These are phyloP conservation scores for Psix sp. DNA, from an alignment of 1,140 invertebrate genomes.

Conservation along the genomic window DNA sequence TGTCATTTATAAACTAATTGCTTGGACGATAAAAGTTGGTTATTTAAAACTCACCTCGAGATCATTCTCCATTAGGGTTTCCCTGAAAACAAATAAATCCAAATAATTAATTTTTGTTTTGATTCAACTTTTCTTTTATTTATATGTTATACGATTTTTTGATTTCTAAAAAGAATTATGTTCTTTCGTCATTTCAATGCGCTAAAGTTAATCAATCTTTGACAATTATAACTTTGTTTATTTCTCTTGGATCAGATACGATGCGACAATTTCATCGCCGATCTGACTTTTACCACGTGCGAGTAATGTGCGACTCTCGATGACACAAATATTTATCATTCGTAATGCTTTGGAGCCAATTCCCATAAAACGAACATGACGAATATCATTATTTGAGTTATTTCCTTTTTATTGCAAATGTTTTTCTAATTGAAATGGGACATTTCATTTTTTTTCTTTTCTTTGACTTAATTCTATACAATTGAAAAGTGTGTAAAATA, in stretches of 20 bases:
- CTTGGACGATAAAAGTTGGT: neutral
- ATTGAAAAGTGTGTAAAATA: conserved; percentile 1
- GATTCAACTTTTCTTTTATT: no score
- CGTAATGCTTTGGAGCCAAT: neutral
- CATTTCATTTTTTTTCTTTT: no score
- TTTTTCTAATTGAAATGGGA: no score
- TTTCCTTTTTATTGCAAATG: conserved; percentile 1
- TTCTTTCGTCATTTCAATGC: neutral
- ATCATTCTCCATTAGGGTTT: conserved; percentile 14
- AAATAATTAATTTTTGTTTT: conserved; percentile 15
- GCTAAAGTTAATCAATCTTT: conserved; percentile 13
- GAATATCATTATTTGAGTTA: no score
- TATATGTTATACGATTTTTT: neutral
- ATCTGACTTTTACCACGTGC: conserved; percentile 19
- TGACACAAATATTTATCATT: conserved; percentile 31
- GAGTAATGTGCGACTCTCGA: conserved; percentile 4
- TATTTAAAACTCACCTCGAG: conserved; percentile 1
- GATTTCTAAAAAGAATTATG: neutral
- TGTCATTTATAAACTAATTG: no score
- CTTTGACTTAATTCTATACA: no score
- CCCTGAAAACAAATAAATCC: conserved; percentile 21
- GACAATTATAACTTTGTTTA: conserved; percentile 47
- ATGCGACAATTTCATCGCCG: conserved; percentile 17
- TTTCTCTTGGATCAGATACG: conserved; percentile 42
- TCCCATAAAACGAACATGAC: no score